Evolutionary conservation across 2,888 invertebrate genomes (phyloP).

Genomic region (Polylopha cassiicola): DNA sequence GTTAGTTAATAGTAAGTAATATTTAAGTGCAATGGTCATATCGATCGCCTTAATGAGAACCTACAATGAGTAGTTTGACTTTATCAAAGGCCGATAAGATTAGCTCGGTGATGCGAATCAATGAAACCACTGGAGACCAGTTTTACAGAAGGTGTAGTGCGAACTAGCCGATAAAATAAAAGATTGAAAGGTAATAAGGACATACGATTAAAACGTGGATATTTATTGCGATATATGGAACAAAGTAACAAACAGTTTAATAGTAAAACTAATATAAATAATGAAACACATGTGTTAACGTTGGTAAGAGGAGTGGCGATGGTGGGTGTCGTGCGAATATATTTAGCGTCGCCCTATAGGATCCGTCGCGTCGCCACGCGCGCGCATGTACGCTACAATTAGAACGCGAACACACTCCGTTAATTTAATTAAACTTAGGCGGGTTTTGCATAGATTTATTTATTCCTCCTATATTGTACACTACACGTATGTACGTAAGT

Average conservation of each 20-base stretch:
- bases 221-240: too few species aligned
- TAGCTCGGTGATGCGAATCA: constrained; percentile 40
- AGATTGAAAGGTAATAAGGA: too few species aligned
- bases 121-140: constrained; percentile 39
- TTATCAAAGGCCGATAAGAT: constrained; percentile 68
- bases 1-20: constrained; percentile 1
- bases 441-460: too few species aligned
- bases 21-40: constrained; percentile 28
- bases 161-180: too few species aligned
- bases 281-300: constrained; percentile 43
- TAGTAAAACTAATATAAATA: constrained; percentile 2
- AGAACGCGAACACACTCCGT: constrained; percentile 12
- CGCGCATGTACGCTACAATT: constrained; percentile 18
- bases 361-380: constrained; percentile 20
- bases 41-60: constrained; percentile 46
- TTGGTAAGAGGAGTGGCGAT: constrained; percentile 49
- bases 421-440: constrained; percentile 8
- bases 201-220: too few species aligned
- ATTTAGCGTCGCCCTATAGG: constrained; percentile 44
- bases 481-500: too few species aligned
- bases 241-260: too few species aligned
- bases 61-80: constrained; percentile 43
- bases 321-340: constrained; percentile 53
- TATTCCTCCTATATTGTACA: too few species aligned
- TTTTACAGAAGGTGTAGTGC: too few species aligned